A percentile compares a stretch with the other conserved stretches of the same genome.
phyloP scores from a whole-genome alignment of 2,888 invertebrate species.

The Graphium colonna region DNA sequence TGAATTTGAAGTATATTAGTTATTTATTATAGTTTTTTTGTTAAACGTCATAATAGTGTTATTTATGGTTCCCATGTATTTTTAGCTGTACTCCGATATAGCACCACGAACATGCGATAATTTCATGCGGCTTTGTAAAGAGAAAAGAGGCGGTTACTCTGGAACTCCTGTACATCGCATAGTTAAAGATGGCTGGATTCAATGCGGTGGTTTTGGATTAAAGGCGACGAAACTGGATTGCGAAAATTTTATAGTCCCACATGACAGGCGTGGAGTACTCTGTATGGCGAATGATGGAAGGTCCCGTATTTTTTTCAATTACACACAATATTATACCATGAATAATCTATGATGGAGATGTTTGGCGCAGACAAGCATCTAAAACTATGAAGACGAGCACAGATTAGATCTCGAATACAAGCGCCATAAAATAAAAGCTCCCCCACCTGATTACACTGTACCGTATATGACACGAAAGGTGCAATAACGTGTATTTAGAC shows the following conservation, averaged over 20 bases:
- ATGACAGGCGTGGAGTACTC: slow-evolving; percentile 84
- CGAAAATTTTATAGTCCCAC: slow-evolving; percentile 84
- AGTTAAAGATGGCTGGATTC: slow-evolving; percentile 85
- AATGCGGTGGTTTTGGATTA: slow-evolving; percentile 80
- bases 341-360: no score
- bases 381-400: no score
- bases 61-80: slow-evolving; percentile 2
- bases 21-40: no score
- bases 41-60: neutral
- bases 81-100: slow-evolving; percentile 79
- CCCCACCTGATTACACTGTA: no score
- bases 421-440: no score
- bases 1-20: no score
- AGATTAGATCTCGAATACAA: no score
- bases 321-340: neutral
- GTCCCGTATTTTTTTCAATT: slow-evolving; percentile 34
- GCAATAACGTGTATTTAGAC: no score
- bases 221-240: slow-evolving; percentile 70
- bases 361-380: no score
- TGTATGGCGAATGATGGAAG: slow-evolving; percentile 85
- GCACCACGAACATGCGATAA: slow-evolving; percentile 79
- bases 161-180: slow-evolving; percentile 83
- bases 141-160: slow-evolving; percentile 66
- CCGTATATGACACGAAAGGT: no score
- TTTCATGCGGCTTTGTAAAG: slow-evolving; percentile 77